Evolutionary conservation across 2,113 vertebrate species (phyloP), one percentile per base, ranked within the genome.

Genomic region (Murina feae): DNA sequence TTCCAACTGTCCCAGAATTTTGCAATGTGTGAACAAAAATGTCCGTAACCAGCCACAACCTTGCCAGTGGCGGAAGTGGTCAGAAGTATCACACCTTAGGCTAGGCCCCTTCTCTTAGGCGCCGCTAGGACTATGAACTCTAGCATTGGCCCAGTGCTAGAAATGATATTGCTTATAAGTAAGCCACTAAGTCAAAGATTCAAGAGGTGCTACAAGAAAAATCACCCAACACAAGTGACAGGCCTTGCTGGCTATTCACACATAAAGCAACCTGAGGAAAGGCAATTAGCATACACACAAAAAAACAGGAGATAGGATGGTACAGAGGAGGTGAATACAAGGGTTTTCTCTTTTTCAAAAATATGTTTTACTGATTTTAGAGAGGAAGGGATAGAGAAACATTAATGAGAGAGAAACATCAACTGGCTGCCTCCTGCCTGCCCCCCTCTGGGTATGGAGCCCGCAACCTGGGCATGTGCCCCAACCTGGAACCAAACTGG

Each of bases 181-280:
- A 79, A 89, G 89, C 20, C 18, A 90, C 78, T 28, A 89, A 86
- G 79, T 79, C 69, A 79, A 94, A 79, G 49, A 93, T 35, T 91
- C 55, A 90, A 91, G 58, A 84, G 80, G 65, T 23, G 39, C 55
- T 80, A 66, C 28, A n/a, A 79, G 44, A 68, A 93, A 60, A 85
- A 68, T 60, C 72, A 49, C 30, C 47, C 35, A 90, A 71, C 12
- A 20, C 53, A 89, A 84, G 23, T 39, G 35, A 75, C 14, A 1
- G 0, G 47, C 35, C 35, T 75, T 60, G 47, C 28, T 63, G 17
- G 42, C 72, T 55, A 42, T 51, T 65, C 28, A 63, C 58, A 84
- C 18, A 68, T 65, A 91, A 91, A 65, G 42, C 25, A 89, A 71
- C 21, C 17, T 71, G 12, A 53, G 92, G 47, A n/a, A 90, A 74